Base-by-base conservation (phyloP, 2,113 vertebrate species). In the Xyliphius kryptos region DNA sequence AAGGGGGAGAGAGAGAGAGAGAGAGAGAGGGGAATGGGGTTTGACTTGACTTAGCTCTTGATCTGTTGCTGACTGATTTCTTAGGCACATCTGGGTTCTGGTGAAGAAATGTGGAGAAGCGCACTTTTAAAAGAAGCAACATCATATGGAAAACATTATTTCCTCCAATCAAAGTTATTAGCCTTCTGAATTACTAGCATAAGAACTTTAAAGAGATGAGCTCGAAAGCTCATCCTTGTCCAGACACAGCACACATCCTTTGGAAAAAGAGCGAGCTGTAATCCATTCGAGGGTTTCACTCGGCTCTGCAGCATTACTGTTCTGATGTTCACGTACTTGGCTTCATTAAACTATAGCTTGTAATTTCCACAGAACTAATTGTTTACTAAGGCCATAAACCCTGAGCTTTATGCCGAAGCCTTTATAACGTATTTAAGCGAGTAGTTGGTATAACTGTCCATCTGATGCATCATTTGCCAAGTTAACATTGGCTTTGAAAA, bases 61-160 rank as follows among this genome's bases (percentile, higher is more conserved):
- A 70, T 74, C 65, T 71, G 43, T 66, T 67, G 67, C 57, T 57
- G 60, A 68, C 53, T 38, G 53, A 67, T 56, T 61, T 54, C 60
- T 67, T 67, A 43, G 55, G 61, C 48, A 70, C 68, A 68, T 76
- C 74, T 66, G 65, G 67, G 48, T 56, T 67, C 44, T 43, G 51
- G 26, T 17, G 46, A 19, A 50, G 22, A 55, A 56, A 57, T 49
- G 52, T 48, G 48, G 56, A 37, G 53, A 51, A 61, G 58, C 63
- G 40, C 32, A 60, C 51, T 56, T 56, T 56, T 15, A 62, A 76
- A 64, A 56, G 50, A 51, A 52, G 38, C 40, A 51, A 20, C 17
- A 40, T 62, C 73, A 71, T 50, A 71, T 74, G 73, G 73, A 53
- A 74, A 68, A 71, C 46, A 71, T 74, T 68, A 65, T 55, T 58